These are phyloP conservation scores for Luscinia luscinia DNA, from an alignment of 2,797 vertebrate genomes.

Conservation along the genomic window DNA sequence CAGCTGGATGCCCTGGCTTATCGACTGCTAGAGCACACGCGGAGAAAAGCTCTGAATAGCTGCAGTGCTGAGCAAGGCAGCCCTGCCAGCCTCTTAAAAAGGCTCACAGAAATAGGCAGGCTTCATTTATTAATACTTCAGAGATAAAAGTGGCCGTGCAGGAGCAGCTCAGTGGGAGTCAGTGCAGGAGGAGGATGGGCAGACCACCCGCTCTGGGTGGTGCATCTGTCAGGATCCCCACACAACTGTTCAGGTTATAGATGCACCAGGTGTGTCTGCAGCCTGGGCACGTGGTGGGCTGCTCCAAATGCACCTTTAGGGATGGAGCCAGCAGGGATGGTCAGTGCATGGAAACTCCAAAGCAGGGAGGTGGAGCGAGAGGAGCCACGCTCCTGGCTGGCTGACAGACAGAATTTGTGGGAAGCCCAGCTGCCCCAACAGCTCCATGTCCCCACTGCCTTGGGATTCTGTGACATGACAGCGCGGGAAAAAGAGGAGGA, in stretches of 20 bases:
- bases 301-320: neutral
- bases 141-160: neutral
- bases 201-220: neutral
- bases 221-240: neutral
- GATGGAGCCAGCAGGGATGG: neutral
- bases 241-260: neutral
- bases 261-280: neutral
- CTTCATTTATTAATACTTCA: conserved; percentile 48
- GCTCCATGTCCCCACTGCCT: neutral
- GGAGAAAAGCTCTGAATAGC: neutral
- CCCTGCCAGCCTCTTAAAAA: neutral
- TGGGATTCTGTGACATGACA: neutral
- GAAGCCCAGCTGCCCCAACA: neutral
- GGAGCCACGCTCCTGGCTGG: neutral
- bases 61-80: conserved; percentile 31
- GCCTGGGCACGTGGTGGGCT: neutral
- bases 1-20: conserved; percentile 67
- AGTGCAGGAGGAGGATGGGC: neutral
- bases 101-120: conserved; percentile 38
- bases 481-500: conserved; percentile 18
- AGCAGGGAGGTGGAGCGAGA: rapidly evolving
- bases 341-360: rapidly evolving
- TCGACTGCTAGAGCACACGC: neutral
- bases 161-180: neutral
- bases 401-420: neutral